Conservation (phyloP, 2,113 vertebrate genomes). For the Bubo scandiacus region DNA sequence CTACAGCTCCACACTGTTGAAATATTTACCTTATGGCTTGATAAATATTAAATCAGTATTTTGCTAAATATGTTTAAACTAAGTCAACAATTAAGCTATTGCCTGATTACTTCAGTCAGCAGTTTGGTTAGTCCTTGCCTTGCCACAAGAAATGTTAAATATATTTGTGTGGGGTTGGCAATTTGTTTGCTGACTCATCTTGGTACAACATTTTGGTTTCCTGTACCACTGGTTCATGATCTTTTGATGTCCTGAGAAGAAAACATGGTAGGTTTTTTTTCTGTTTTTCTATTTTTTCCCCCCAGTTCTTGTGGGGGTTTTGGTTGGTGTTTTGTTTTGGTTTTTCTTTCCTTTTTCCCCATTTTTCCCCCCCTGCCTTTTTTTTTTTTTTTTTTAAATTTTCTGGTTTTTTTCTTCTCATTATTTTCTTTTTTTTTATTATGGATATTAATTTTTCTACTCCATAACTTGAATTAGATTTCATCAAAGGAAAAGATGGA, state of each 20-base stretch:
- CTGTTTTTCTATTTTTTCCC: rapidly evolving
- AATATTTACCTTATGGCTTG: not conserved
- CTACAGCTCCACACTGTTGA: not conserved
- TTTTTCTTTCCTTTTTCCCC: no score
- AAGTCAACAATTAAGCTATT: not conserved
- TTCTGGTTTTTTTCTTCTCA: rapidly evolving
- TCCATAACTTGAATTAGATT: not conserved
- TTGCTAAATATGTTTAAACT: not conserved
- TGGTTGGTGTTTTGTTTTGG: not conserved
- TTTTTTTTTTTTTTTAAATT: rapidly evolving
- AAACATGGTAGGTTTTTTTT: rapidly evolving
- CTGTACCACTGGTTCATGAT: not conserved
- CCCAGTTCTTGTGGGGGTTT: rapidly evolving
- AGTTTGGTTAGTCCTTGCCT: not conserved
- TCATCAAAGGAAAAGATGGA: not conserved
- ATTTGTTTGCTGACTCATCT: not conserved
- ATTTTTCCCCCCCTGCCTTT: not conserved
- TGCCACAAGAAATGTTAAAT: not conserved
- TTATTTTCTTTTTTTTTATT: not conserved
- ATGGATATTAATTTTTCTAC: not conserved
- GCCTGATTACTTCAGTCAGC: not conserved
- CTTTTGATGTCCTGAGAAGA: not conserved
- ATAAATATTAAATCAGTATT: not conserved
- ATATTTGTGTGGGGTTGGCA: not conserved
- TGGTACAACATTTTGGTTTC: not conserved